A percentile compares a stretch with the other conserved stretches of the same genome.
phyloP scores from a whole-genome alignment of 2,797 vertebrate species.

The Poeciliopsis turneri region DNA sequence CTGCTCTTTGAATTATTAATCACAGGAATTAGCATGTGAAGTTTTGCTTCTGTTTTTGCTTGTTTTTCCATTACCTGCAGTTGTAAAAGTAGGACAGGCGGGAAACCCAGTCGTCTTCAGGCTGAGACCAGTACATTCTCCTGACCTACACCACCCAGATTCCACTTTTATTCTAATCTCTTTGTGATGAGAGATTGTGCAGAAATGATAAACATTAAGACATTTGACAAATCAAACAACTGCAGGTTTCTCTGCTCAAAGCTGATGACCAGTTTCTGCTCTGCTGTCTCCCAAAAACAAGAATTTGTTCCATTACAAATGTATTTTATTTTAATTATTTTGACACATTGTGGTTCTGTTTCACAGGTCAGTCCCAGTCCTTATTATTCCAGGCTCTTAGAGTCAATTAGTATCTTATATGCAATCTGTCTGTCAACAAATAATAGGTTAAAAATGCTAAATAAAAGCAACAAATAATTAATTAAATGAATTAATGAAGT shows the following conservation, averaged over 20 bases:
- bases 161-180: conserved; percentile 22
- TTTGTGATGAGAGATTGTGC: conserved; percentile 38
- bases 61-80: conserved; percentile 9
- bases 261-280: conserved; percentile 12
- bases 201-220: conserved; percentile 42
- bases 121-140: conserved; percentile 15
- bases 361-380: not conserved
- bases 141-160: conserved; percentile 22
- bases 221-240: conserved; percentile 15
- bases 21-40: not conserved
- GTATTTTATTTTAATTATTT: not conserved
- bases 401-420: not conserved
- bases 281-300: not conserved
- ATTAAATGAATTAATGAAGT: not conserved
- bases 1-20: not conserved
- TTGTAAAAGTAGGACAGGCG: conserved; percentile 51
- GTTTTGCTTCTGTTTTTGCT: conserved; percentile 2
- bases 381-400: not conserved
- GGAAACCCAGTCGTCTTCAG: conserved; percentile 52
- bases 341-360: not conserved
- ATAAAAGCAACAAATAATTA: not conserved
- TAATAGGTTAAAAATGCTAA: not conserved
- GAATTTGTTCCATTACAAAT: not conserved
- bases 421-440: not conserved
- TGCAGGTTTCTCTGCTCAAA: conserved; percentile 14